A percentile compares a stretch with the other conserved stretches of the same genome.
Evolutionary conservation across 1,140 invertebrate genomes (phyloP).

Genomic region (Drosophila ambigua): DNA sequence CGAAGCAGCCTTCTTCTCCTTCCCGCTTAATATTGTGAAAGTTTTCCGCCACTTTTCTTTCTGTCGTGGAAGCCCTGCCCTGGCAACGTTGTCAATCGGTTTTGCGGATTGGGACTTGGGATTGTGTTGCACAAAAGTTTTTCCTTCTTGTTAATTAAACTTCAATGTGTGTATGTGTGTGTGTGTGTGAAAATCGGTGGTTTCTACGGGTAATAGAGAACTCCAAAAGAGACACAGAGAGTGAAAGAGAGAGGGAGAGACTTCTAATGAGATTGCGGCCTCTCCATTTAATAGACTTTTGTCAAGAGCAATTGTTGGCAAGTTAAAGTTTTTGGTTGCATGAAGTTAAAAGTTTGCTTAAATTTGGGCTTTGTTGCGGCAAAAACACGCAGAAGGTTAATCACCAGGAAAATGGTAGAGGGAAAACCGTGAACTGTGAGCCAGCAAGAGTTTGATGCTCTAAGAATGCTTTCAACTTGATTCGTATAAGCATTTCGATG

Average conservation of each 20-base stretch:
- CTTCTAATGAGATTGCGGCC: slow-evolving; percentile 47
- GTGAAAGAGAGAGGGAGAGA: background rate
- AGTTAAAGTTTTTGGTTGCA: background rate
- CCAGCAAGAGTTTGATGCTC: too few species aligned
- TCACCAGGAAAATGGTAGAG: too few species aligned
- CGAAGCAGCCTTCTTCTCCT: slow-evolving; percentile 8
- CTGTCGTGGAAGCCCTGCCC: slow-evolving; percentile 9
- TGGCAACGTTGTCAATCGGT: slow-evolving; percentile 45
- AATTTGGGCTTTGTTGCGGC: background rate
- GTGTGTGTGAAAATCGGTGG: slow-evolving; percentile 5
- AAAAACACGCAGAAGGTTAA: too few species aligned
- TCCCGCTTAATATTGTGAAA: slow-evolving; percentile 70
- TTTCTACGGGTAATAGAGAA: slow-evolving; percentile 41
- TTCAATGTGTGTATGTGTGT: slow-evolving; percentile 55
- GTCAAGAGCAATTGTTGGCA: background rate
- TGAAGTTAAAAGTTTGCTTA: background rate
- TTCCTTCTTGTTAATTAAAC: slow-evolving; percentile 69
- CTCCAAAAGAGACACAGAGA: slow-evolving; percentile 34
- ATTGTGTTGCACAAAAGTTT: slow-evolving; percentile 58
- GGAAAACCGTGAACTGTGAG: too few species aligned
- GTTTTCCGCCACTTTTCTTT: slow-evolving; percentile 34
- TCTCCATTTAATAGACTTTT: slow-evolving; percentile 29
- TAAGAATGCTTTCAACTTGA: background rate
- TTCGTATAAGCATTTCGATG: slow-evolving; percentile 5
- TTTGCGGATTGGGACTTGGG: slow-evolving; percentile 37